These are phyloP conservation scores for Hermodice carunculata DNA, from an alignment of 2,888 invertebrate genomes.

Conservation along the genomic window DNA sequence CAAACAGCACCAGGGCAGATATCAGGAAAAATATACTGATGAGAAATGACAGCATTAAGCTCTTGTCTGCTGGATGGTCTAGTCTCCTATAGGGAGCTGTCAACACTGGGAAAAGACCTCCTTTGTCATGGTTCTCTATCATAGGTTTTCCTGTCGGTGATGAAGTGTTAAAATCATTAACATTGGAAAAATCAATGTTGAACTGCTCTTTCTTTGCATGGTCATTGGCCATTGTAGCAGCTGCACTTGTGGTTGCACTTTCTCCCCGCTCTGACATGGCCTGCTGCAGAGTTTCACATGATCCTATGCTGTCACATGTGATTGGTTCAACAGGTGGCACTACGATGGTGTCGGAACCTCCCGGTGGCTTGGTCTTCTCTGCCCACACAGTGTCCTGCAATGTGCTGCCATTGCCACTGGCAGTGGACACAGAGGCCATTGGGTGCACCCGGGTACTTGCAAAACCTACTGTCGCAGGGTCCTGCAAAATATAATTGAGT, in stretches of 20 bases:
- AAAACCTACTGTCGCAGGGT: not conserved
- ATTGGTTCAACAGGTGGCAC: not conserved
- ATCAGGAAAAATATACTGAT: constrained; percentile 59
- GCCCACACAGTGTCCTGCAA: not conserved
- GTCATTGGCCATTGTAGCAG: too few relatives aligned
- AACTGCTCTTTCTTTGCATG: too few relatives aligned
- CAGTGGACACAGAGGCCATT: not conserved
- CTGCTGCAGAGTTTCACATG: too few relatives aligned
- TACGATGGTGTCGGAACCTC: not conserved
- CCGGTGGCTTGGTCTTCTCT: not conserved
- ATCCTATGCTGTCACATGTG: not conserved
- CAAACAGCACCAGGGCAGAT: constrained; percentile 69
- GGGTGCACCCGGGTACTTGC: constrained; percentile 4
- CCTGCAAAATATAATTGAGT: too few relatives aligned
- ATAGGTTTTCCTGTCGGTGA: not conserved
- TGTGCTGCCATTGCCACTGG: not conserved
- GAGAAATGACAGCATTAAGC: constrained; percentile 56
- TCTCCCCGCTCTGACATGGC: too few relatives aligned
- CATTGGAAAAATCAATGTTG: constrained; percentile 12
- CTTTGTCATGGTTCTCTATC: not conserved
- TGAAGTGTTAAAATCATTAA: not conserved
- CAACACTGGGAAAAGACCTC: constrained; percentile 23
- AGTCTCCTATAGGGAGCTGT: constrained; percentile 69
- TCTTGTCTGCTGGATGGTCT: constrained; percentile 69
- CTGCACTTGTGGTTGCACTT: too few relatives aligned